Conservation (phyloP, 2,888 invertebrate genomes). For the Netelia melanura region DNA sequence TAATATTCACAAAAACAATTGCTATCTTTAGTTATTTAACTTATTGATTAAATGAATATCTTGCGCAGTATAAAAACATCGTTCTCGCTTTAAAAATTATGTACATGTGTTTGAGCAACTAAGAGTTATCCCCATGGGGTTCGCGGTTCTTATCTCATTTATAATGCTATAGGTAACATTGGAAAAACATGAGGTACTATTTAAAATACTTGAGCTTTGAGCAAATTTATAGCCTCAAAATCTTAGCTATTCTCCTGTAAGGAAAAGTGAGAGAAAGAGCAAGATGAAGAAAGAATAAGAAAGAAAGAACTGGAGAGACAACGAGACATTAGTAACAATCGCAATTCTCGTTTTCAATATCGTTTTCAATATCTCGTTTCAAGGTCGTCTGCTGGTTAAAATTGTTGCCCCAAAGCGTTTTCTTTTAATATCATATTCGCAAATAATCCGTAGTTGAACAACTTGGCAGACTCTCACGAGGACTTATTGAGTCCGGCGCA, state of each 20-base stretch:
- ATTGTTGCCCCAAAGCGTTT: background rate
- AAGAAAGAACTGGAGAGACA: background rate
- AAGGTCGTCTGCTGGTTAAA: background rate
- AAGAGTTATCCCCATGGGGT: background rate
- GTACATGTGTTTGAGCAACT: conserved; percentile 30
- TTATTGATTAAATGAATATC: conserved; percentile 36
- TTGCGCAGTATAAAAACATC: conserved; percentile 51
- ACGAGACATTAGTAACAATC: background rate
- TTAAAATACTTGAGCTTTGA: conserved; percentile 1
- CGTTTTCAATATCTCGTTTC: background rate
- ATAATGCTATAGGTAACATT: conserved; percentile 28
- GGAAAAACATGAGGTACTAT: conserved; percentile 6
- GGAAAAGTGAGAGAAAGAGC: background rate
- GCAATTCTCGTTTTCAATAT: background rate
- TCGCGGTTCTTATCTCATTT: background rate
- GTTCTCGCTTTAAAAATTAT: conserved; percentile 31
- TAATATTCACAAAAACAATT: too few species aligned
- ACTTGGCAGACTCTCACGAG: conserved; percentile 17
- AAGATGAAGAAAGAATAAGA: background rate
- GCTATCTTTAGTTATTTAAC: background rate
- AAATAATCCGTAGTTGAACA: background rate
- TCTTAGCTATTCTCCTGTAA: background rate
- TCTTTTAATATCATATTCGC: background rate
- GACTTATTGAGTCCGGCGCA: conserved; percentile 3
- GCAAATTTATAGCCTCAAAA: background rate